Evolutionary conservation across 2,888 invertebrate species (phyloP), one percentile per base, ranked within the genome.

Genomic region (Platerodrilus igneus): DNA sequence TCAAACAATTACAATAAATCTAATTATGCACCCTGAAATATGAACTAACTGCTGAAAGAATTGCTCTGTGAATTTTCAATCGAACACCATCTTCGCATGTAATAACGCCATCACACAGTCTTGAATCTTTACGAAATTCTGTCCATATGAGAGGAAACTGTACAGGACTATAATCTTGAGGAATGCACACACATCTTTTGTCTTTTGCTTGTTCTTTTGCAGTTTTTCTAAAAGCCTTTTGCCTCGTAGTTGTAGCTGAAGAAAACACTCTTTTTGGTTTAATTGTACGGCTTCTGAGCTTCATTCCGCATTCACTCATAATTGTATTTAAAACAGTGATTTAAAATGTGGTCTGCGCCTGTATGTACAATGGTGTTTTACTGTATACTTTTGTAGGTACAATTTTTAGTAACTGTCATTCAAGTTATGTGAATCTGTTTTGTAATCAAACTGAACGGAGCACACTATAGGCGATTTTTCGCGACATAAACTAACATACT

Each of bases 101-200:
- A 37, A 86, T 77, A 11, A 72, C 67, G 11, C 83, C 85, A 67
- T 86, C 86, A 66, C 83, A 86, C 30, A 81, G 71, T 59, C 80
- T 80, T 54, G 73, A 75, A 58, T 75, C 80, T 41, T 70, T 70
- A 53, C 81, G 73, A 49, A 83, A 67, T 63, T 82, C 81, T 58
- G 77, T 77, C 81, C 81, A 82, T 57, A 81, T 76, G 27, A 73
- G 64, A 39, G 81, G 81, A 62, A 81, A 81, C 60, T 80, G 78
- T 47, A 77, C 74, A 49, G 75, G 67, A 47, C 75, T 74, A 60
- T 73, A 72, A 65, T 74, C 72, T 64, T 73, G 73, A 50, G 78
- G 76, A 45, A 75, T 69, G 63, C 79, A 79, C 55, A 76, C 74
- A 67, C 78, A n/a, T n/a, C n/a, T n/a, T n/a, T n/a, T n/a, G n/a